Conservation (phyloP, 2,797 vertebrate genomes). For the Clamator glandarius region DNA sequence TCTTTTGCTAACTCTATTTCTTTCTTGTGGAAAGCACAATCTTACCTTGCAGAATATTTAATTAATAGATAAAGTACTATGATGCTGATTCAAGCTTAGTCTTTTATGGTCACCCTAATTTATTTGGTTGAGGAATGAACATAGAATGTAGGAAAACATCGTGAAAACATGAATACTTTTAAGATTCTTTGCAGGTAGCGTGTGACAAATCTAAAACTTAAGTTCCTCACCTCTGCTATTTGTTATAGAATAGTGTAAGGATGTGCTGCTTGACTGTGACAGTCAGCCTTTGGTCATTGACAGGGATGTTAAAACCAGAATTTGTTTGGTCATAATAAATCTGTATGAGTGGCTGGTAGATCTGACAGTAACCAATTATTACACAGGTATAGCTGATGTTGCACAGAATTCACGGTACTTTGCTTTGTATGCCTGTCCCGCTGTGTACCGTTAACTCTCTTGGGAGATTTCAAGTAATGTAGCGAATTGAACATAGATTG, state of each 20-base stretch:
- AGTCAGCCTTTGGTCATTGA: not conserved
- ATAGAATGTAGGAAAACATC: not conserved
- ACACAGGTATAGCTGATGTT: not conserved
- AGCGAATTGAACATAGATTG: not conserved
- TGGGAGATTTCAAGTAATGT: not conserved
- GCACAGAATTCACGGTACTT: not conserved
- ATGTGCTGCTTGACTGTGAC: not conserved
- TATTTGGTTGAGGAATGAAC: not conserved
- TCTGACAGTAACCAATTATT: not conserved
- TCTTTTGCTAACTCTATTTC: not conserved
- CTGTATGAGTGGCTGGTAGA: not conserved
- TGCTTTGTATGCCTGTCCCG: not conserved
- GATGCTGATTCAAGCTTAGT: not conserved
- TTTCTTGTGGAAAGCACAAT: not conserved
- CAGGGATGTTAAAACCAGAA: not conserved
- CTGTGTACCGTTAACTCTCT: not conserved
- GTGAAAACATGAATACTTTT: not conserved
- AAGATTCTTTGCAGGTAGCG: not conserved
- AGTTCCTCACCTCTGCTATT: not conserved
- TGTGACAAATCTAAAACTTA: not conserved
- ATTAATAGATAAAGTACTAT: not conserved
- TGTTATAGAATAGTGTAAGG: not conserved
- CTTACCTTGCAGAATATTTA: not conserved
- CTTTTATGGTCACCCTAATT: not conserved
- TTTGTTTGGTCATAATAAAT: not conserved